These are phyloP conservation scores for Vimba vimba DNA, from an alignment of 2,113 vertebrate genomes.

Conservation along the genomic window DNA sequence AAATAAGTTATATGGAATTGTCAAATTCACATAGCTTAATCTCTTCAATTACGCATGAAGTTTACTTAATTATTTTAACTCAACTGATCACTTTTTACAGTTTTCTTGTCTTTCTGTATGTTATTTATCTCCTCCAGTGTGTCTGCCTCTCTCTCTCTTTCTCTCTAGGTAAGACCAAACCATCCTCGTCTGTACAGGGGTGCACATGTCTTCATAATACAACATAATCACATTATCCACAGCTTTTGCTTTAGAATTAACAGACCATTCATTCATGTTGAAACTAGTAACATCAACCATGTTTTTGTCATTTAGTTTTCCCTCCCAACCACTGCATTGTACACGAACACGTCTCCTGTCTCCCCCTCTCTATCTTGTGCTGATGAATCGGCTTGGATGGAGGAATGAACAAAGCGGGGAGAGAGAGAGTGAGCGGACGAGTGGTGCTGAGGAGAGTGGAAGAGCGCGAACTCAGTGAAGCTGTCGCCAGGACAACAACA, in stretches of 20 bases:
- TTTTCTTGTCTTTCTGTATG: slow-evolving; percentile 9
- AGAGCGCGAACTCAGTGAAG: slow-evolving; percentile 67
- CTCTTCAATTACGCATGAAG: no score
- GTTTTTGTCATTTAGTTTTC: background rate
- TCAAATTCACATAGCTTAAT: no score
- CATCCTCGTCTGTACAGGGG: slow-evolving; percentile 23
- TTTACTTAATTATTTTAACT: no score
- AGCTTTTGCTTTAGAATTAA: background rate
- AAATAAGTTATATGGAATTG: no score
- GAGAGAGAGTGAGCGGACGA: slow-evolving; percentile 58
- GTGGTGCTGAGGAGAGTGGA: slow-evolving; percentile 45
- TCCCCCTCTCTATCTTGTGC: slow-evolving; percentile 55
- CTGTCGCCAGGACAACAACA: slow-evolving; percentile 75
- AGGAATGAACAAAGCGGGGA: slow-evolving; percentile 70
- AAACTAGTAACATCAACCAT: background rate
- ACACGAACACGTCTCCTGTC: background rate
- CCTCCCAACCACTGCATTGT: background rate
- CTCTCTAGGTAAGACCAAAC: slow-evolving; percentile 39
- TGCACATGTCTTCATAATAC: background rate
- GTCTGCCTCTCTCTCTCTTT: background rate
- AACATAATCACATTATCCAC: background rate
- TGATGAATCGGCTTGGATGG: slow-evolving; percentile 68
- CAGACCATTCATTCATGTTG: background rate
- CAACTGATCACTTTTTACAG: no score
- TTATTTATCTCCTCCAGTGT: background rate